Percentiles rank a stretch among this genome's conserved stretches.
These are phyloP conservation scores for Smittia aterrima DNA, from an alignment of 2,888 invertebrate genomes.

Conservation along the genomic window DNA sequence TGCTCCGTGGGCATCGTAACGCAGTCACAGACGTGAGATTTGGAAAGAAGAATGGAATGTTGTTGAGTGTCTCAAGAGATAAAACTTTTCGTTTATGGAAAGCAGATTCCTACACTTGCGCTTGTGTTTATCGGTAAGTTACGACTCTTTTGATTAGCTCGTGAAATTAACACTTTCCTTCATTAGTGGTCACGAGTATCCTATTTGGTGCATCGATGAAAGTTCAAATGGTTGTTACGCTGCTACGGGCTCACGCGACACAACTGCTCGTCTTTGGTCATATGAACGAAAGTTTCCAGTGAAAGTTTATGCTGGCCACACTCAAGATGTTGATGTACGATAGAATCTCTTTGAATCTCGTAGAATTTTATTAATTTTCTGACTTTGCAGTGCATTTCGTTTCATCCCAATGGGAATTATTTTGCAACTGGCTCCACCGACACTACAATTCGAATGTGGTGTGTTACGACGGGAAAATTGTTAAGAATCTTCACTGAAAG, in stretches of 20 bases:
- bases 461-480: conserved; percentile 75
- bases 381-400: conserved; percentile 57
- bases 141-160: neutral
- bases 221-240: conserved; percentile 73
- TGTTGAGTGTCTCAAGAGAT: conserved; percentile 73
- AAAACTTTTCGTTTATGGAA: conserved; percentile 74
- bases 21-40: conserved; percentile 63
- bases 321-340: conserved; percentile 80
- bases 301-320: conserved; percentile 84
- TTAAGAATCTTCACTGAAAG: conserved; percentile 79
- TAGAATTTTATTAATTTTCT: neutral
- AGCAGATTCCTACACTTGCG: conserved; percentile 66
- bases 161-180: neutral
- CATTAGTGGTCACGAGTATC: conserved; percentile 77
- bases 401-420: conserved; percentile 90
- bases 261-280: conserved; percentile 81
- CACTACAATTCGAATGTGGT: conserved; percentile 84
- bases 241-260: conserved; percentile 86
- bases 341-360: conserved; percentile 26
- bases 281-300: conserved; percentile 76
- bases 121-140: conserved; percentile 64
- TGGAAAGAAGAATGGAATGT: conserved; percentile 59
- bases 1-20: conserved; percentile 71
- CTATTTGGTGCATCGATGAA: conserved; percentile 83
- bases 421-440: conserved; percentile 89